Evolutionary conservation across 2,113 vertebrate genomes (phyloP).

Genomic region (Cavia porcellus): DNA sequence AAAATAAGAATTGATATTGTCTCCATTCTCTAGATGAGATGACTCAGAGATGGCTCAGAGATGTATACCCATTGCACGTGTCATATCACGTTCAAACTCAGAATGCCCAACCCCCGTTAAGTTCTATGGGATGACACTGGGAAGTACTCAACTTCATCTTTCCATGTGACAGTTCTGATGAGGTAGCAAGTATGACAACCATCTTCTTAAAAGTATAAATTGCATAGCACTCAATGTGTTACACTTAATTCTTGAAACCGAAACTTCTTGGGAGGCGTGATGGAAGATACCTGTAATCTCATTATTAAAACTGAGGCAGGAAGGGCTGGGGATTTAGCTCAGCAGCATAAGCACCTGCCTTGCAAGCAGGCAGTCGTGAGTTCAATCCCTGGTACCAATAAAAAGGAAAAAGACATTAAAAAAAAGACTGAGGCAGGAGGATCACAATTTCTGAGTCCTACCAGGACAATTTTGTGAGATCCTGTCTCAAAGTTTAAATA

Average conservation of each 20-base stretch:
- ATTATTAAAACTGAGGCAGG: neutral
- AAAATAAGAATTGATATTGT: neutral
- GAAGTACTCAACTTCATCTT: neutral
- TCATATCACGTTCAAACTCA: neutral
- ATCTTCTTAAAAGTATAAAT: neutral
- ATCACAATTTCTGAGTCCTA: neutral
- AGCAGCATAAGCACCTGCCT: too few species aligned
- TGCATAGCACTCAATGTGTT: neutral
- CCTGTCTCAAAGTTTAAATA: neutral
- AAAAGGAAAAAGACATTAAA: too few species aligned
- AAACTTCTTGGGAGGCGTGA: neutral
- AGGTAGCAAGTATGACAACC: neutral
- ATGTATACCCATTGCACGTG: neutral
- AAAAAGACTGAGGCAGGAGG: neutral
- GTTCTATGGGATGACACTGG: neutral
- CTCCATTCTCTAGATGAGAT: slow-evolving; percentile 7
- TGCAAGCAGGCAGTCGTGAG: too few species aligned
- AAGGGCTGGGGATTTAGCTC: too few species aligned
- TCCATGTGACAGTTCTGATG: neutral
- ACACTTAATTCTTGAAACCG: slow-evolving; percentile 11
- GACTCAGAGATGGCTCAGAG: neutral
- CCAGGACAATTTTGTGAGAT: neutral
- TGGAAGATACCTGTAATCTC: neutral
- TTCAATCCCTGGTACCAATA: too few species aligned
- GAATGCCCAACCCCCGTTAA: neutral